Base-by-base conservation (phyloP, 2,888 invertebrate genomes). In the Sylvicola fuscatus region DNA sequence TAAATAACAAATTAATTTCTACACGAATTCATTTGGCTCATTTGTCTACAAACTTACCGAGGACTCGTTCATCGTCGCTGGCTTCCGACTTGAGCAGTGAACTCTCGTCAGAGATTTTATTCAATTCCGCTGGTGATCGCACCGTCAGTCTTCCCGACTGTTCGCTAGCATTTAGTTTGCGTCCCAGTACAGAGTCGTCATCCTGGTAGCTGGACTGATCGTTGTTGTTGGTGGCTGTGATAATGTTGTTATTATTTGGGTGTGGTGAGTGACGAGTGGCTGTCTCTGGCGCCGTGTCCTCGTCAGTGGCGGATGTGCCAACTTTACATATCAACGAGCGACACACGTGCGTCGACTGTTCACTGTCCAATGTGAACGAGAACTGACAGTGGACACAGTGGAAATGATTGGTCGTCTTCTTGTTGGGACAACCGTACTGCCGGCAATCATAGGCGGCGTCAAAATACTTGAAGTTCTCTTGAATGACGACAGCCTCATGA, bases 381-480 rank as follows among this genome's bases (percentile, higher is more conserved):
- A 72, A 78, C 42, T 72, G 72, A 51, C 80, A 81, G 40, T 66
- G 66, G 1, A 72, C 68, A 51, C 82, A 82, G 53, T 82, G 82
- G 52, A 76, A 82, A 53, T 82, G 82, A 16, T 73, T 62, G 46
- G 71, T 73, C n/a, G 70, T 59, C 38, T 37, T 40, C 31, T 38
- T 40, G 26, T 53, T 56, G 41, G 66, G 67, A 51, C 81, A 82
- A 40, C 66, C 67, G 2, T 62, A 54, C 28, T 75, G 54, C 21
- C 74, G 64, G 48, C 81, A 81, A 48, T 79, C 75, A 13, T 76
- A 68, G 49, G 69, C 71, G 35, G 62, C 65, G 50, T 81, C 80
- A 53, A 79, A 89, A 54, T 82, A 83, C 40, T 83, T 79, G 49
- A 84, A 90, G 1, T 84, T 83, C 34, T 86, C 81, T 27, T 82